phyloP scores from a whole-genome alignment of 2,113 vertebrate genomes.

The Orcinus orca region DNA sequence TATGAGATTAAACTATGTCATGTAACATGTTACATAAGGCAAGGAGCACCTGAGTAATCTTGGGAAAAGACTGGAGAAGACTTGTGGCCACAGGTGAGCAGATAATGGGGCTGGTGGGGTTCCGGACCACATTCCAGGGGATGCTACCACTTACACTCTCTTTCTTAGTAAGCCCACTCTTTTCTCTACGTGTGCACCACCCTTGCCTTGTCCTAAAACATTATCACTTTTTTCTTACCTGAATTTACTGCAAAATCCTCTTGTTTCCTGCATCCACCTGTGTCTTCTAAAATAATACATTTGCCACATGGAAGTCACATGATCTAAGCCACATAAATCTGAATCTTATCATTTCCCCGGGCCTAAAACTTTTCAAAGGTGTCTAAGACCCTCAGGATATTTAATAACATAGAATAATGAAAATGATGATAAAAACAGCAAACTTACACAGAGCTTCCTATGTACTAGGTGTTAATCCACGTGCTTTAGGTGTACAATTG shows the following conservation, averaged over 20 bases:
- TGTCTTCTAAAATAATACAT: neutral
- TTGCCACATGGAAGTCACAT: neutral
- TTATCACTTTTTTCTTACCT: too few species aligned
- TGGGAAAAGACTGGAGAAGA: neutral
- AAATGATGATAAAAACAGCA: neutral
- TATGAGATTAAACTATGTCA: neutral
- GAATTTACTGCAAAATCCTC: too few species aligned
- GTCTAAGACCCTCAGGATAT: neutral
- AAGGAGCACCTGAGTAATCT: neutral
- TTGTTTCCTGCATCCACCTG: neutral
- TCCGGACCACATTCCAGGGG: neutral
- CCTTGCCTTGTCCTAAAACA: neutral
- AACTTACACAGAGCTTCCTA: neutral
- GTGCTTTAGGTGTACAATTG: neutral
- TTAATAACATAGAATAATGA: neutral
- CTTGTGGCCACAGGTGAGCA: neutral
- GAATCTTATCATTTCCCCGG: neutral
- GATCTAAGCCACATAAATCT: neutral
- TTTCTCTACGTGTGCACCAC: neutral
- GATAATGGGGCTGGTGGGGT: neutral
- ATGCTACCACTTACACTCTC: neutral
- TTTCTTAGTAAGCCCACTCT: neutral
- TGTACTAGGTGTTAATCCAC: neutral
- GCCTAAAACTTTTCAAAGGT: neutral
- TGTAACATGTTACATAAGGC: neutral